Evolutionary conservation across 1,140 invertebrate species (phyloP).

Genomic region (Eumeta japonica): DNA sequence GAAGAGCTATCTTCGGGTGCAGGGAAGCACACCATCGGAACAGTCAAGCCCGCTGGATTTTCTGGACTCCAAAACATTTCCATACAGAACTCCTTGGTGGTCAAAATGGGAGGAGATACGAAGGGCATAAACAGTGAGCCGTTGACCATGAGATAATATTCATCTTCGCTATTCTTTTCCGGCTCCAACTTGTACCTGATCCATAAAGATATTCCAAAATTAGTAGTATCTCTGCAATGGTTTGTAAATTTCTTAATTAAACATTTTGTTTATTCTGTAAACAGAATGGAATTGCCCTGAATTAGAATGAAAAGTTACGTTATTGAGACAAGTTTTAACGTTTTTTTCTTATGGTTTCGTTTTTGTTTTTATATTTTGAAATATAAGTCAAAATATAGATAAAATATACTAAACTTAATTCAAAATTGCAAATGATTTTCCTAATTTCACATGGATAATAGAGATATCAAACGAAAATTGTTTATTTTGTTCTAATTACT

Average conservation of each 20-base stretch:
- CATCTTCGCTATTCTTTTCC: conserved; percentile 47
- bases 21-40: conserved; percentile 51
- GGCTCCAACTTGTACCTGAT: conserved; percentile 59
- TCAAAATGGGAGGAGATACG: conserved; percentile 43
- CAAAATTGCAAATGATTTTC: too few species aligned
- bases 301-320: not conserved
- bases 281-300: not conserved
- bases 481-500: too few species aligned
- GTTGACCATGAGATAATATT: conserved; percentile 60
- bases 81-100: conserved; percentile 59
- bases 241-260: too few species aligned
- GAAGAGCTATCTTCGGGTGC: conserved; percentile 29
- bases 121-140: conserved; percentile 60
- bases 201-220: conserved; percentile 9
- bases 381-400: too few species aligned
- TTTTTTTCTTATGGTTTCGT: too few species aligned
- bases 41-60: conserved; percentile 32
- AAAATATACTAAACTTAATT: too few species aligned
- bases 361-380: too few species aligned
- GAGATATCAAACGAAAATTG: too few species aligned
- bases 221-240: too few species aligned
- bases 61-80: conserved; percentile 51
- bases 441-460: too few species aligned
- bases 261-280: too few species aligned
- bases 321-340: too few species aligned